Base-by-base conservation (phyloP, 2,113 vertebrate genomes). In the Rissa tridactyla region DNA sequence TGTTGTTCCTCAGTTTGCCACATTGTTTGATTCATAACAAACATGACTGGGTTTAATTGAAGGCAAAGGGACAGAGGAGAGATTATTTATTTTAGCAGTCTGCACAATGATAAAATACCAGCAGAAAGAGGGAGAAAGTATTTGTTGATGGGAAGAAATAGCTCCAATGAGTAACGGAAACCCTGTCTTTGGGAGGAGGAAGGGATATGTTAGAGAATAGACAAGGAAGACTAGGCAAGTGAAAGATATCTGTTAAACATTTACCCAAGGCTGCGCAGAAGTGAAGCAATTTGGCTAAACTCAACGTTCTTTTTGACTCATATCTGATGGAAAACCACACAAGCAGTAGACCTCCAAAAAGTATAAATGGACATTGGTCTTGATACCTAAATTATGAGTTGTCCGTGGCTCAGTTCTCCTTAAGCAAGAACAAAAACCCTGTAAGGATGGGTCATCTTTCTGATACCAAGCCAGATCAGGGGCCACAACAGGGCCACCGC, bases 281-380 rank as follows among this genome's bases (percentile, higher is more conserved):
- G 6, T 38, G 27, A 62, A 54, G 75, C 17, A 61, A 46, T 38
- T 30, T 70, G 46, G 26, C 26, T 52, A 61, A 69, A 60, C 21
- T 22, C 5, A 6, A 36, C 1, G 0, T 69, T 26, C 4, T 44
- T 44, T 60, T 36, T 44, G 15, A 52, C 16, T 52, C 16, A 6
- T 49, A 40, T 19, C 30, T 65, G 47, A 61, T 54, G 40, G 29
- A 71, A 78, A 86, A 20, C 15, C 72, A 51, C 20, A n/a, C 25
- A 30, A 68, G 8, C 8, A 42, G 36, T 44, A 77, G 44, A 25
- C 20, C 13, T 58, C 36, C 44, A 52, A 60, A 42, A 68, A 42
- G 20, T 42, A 16, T 42, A 68, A n/a, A 51, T 30, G 30, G 12
- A 20, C 44, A 13, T n/a, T 36, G 30, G 26, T 60, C 26, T 69